Evolutionary conservation across 2,888 invertebrate species (phyloP).

Genomic region (Allophyes oxyacanthae): DNA sequence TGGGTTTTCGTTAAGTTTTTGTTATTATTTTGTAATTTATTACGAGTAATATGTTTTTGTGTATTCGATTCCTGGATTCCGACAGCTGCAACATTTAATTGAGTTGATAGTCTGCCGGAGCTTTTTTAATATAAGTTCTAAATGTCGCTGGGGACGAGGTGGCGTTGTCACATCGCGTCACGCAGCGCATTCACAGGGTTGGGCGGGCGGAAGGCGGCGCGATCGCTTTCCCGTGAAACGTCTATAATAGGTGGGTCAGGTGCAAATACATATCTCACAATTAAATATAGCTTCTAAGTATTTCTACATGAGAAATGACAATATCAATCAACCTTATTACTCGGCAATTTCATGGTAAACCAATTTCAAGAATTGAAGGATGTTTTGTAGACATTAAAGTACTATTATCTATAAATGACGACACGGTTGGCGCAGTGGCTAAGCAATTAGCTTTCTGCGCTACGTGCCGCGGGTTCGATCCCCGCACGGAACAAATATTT

Average conservation of each 20-base stretch:
- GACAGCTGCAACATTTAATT: slow-evolving; percentile 84
- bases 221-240: slow-evolving; percentile 26
- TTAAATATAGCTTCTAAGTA: slow-evolving; percentile 33
- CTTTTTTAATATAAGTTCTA: slow-evolving; percentile 33
- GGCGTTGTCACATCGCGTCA: slow-evolving; percentile 15
- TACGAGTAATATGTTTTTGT: slow-evolving; percentile 81
- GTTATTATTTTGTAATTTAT: slow-evolving; percentile 86
- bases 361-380: slow-evolving; percentile 19
- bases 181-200: slow-evolving; percentile 12
- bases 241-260: slow-evolving; percentile 39
- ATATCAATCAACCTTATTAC: no score
- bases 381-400: slow-evolving; percentile 19
- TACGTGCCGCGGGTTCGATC: no score
- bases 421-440: no score
- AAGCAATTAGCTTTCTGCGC: no score
- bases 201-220: slow-evolving; percentile 39
- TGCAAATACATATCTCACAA: slow-evolving; percentile 45
- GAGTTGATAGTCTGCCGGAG: slow-evolving; percentile 60
- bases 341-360: slow-evolving; percentile 12
- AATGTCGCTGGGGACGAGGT: slow-evolving; percentile 25
- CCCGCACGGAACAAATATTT: no score
- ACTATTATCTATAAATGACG: no score
- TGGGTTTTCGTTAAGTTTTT: slow-evolving; percentile 89
- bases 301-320: slow-evolving; percentile 24
- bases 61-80: slow-evolving; percentile 76